Conservation (phyloP, 2,888 invertebrate species). For the Dugesia japonica region DNA sequence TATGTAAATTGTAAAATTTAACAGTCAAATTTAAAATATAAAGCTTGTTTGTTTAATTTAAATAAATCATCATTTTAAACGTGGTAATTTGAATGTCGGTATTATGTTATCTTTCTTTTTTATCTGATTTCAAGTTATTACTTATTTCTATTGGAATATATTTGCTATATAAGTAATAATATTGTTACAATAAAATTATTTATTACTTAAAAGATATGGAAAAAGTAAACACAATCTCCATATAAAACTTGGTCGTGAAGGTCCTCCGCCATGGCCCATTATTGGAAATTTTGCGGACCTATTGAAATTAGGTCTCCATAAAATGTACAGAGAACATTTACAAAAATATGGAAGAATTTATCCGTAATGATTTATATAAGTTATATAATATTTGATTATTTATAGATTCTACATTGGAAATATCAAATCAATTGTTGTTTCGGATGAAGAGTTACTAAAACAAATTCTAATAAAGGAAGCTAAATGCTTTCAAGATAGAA, state of each 20-base stretch:
- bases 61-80: too few relatives aligned
- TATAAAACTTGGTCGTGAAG: background rate
- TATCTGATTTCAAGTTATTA: too few relatives aligned
- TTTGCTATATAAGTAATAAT: too few relatives aligned
- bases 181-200: background rate
- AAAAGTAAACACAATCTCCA: background rate
- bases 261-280: background rate
- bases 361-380: background rate
- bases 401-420: background rate
- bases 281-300: background rate
- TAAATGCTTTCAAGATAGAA: background rate
- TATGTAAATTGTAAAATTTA: too few relatives aligned
- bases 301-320: background rate
- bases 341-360: background rate
- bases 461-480: background rate
- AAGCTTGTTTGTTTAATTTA: too few relatives aligned
- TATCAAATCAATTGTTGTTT: background rate
- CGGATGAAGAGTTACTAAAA: background rate
- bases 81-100: too few relatives aligned
- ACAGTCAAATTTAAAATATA: too few relatives aligned
- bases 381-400: too few relatives aligned
- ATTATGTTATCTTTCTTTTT: too few relatives aligned
- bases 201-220: background rate
- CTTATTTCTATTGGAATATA: too few relatives aligned
- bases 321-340: background rate